Conservation (phyloP, 2,888 invertebrate genomes). For the Folsomia candida region DNA sequence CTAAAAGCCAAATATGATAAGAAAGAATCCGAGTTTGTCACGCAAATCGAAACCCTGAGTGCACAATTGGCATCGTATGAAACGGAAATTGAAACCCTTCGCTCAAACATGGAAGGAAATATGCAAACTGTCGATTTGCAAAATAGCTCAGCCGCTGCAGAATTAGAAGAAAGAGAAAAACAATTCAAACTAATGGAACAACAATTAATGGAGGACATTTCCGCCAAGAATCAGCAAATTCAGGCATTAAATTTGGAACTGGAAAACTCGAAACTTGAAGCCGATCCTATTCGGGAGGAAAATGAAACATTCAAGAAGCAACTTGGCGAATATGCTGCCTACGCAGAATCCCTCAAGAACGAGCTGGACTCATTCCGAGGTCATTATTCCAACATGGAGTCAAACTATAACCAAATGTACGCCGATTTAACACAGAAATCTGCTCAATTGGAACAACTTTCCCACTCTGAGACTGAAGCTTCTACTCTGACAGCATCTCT, state of each 20-base stretch:
- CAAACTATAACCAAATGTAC: constrained; percentile 4
- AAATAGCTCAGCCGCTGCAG: background rate
- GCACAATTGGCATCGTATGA: background rate
- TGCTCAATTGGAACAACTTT: background rate
- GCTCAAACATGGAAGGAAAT: background rate
- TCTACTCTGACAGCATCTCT: background rate
- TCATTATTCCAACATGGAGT: background rate
- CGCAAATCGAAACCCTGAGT: constrained; percentile 2
- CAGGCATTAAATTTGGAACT: background rate
- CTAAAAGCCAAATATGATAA: background rate
- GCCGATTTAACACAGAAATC: background rate
- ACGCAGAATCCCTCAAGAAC: background rate
- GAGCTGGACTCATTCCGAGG: background rate
- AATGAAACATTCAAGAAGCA: background rate
- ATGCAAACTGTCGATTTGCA: background rate
- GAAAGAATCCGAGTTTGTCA: background rate
- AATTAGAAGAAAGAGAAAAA: background rate
- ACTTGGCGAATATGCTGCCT: background rate
- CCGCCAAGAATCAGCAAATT: background rate
- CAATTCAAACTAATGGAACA: background rate
- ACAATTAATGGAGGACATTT: background rate
- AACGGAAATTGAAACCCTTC: background rate
- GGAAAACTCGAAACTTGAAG: background rate
- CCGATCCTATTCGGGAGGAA: background rate
- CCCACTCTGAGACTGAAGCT: background rate